Evolutionary conservation across 2,113 vertebrate species (phyloP).

Genomic region (Alexandromys fortis): DNA sequence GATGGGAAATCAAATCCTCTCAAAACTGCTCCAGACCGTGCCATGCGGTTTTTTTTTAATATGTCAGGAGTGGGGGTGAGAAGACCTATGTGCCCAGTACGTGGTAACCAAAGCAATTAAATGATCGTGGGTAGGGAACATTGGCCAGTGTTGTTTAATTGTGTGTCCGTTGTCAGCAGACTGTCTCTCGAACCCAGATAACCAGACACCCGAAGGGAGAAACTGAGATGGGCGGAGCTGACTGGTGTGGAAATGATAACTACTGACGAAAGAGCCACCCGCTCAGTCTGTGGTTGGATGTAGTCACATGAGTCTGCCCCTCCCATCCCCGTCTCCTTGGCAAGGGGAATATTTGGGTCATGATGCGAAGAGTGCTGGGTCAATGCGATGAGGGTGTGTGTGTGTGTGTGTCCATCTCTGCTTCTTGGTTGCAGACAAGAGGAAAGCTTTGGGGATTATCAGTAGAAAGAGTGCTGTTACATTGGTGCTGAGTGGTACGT

Average conservation of each 20-base stretch:
- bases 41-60: constrained; percentile 75
- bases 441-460: constrained; percentile 83
- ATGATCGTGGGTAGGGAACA: constrained; percentile 85
- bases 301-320: constrained; percentile 79
- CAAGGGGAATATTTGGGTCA: constrained; percentile 74
- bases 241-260: constrained; percentile 88
- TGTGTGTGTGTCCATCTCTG: constrained; percentile 81
- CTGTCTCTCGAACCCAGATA: constrained; percentile 58
- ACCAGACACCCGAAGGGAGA: constrained; percentile 69
- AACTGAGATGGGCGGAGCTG: constrained; percentile 65
- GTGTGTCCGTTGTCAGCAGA: constrained; percentile 73
- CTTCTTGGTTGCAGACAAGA: constrained; percentile 82
- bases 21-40: constrained; percentile 69
- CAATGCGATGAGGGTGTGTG: constrained; percentile 80
- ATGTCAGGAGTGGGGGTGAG: constrained; percentile 52
- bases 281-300: constrained; percentile 89
- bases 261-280: constrained; percentile 86
- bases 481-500: constrained; percentile 87
- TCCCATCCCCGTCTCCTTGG: constrained; percentile 74
- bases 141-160: constrained; percentile 86
- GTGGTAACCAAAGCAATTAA: constrained; percentile 88
- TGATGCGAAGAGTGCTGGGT: constrained; percentile 37
- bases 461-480: constrained; percentile 84
- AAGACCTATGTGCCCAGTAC: constrained; percentile 81
- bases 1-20: constrained; percentile 51